Evolutionary conservation across 2,888 invertebrate genomes (phyloP).

Genomic region (Hanleya hanleyi): DNA sequence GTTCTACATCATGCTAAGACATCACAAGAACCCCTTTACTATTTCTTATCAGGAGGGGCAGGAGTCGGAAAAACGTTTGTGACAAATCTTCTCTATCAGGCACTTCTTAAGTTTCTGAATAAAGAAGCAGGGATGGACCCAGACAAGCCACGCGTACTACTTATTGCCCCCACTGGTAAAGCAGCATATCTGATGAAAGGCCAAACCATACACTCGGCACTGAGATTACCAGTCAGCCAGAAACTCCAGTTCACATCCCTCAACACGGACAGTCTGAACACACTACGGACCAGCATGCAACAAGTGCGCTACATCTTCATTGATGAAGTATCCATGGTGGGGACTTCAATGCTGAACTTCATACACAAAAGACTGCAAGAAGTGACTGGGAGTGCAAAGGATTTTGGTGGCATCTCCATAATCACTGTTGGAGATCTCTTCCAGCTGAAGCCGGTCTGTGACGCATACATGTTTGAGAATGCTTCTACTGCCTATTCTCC

Average conservation of each 20-base stretch:
- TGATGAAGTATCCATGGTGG: slow-evolving; percentile 14
- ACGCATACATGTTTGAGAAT: not conserved
- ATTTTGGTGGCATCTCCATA: not conserved
- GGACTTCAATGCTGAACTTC: not conserved
- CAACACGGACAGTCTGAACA: not conserved
- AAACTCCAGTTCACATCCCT: not conserved
- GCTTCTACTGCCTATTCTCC: slow-evolving; percentile 18
- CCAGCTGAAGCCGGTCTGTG: slow-evolving; percentile 10
- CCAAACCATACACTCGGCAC: slow-evolving; percentile 11
- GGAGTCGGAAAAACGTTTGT: slow-evolving; percentile 13
- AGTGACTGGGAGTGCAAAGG: not conserved
- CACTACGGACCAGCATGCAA: not conserved
- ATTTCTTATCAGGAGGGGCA: slow-evolving; percentile 9
- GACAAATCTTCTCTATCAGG: not conserved
- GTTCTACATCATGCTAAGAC: slow-evolving; percentile 32
- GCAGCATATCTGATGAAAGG: slow-evolving; percentile 7
- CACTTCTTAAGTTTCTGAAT: not conserved
- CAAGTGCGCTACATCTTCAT: not conserved
- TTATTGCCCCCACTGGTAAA: slow-evolving; percentile 13
- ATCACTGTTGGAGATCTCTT: not conserved
- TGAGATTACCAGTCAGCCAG: not conserved
- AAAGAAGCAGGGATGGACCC: not conserved
- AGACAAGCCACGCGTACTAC: not conserved
- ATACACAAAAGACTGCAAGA: slow-evolving; percentile 10
- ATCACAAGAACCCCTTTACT: slow-evolving; percentile 16